Base-by-base conservation (phyloP, 1,140 invertebrate species). In the Aphaenogaster floridana region DNA sequence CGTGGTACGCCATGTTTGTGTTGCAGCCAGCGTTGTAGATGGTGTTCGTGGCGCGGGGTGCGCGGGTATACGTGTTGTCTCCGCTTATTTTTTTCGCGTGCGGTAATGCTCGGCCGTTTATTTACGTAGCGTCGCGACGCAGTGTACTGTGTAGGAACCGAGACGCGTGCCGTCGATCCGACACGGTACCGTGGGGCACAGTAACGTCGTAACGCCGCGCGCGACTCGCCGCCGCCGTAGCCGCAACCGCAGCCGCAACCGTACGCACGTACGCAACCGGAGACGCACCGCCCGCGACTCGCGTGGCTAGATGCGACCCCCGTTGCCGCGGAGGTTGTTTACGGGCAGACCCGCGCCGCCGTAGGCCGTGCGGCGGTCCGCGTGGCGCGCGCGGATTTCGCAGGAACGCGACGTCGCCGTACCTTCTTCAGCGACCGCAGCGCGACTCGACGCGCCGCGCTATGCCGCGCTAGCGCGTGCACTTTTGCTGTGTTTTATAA, bases 401-500 rank as follows among this genome's bases (percentile, higher is more conserved):
- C 21, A 28, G 86, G 81, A 86, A 28, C 77, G 21, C 71, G 52
- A 28, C 57, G 57, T 28, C 61, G 28, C n/a, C 66, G 74, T 84
- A 66, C 79, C 48, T 74, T 59, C 61, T 86, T 80, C 69, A 74
- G 79, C 39, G 59, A 69, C 74, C 42, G 28, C 17, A 61, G 48
- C 48, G 64, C 50, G 34, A 87, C 13, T 17, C n/a, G n/a, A 48
- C 21, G 57, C 59, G 63, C 48, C 63, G 21, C 78, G 72, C 61
- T 81, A 80, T 89, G 84, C 80, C 54, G 81, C 71, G 68, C 78
- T 88, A 69, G 36, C 64, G 71, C 74, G 39, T 66, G 64, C 77
- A 83, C 36, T 74, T 28, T 89, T 86, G n/a, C 66, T 74, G 57
- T n/a, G 45, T 90, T 91, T 91, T 91, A 91, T 92, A 93, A 93